Evolutionary conservation across 2,797 vertebrate genomes (phyloP).

Genomic region (Setipinna tenuifilis): DNA sequence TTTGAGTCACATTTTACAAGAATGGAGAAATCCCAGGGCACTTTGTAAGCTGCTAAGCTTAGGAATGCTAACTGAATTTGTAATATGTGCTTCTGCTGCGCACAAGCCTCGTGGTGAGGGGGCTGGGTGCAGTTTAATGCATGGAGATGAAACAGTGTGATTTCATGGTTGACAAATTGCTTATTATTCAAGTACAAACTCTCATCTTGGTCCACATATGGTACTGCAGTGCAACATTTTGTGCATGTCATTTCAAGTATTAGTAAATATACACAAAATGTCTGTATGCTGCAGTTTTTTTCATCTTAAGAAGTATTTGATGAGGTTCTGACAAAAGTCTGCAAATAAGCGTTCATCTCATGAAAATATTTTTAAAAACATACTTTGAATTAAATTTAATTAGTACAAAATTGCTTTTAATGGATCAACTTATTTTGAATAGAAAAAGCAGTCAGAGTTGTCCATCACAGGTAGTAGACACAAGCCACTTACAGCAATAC

Average conservation of each 20-base stretch:
- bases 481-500: conserved; percentile 22
- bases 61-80: background rate
- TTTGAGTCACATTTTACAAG: conserved; percentile 16
- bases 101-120: background rate
- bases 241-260: conserved; percentile 8
- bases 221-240: background rate
- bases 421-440: background rate
- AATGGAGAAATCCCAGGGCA: background rate
- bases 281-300: background rate
- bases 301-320: background rate
- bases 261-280: background rate
- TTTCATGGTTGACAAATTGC: background rate
- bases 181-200: conserved; percentile 19
- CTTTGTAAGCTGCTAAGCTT: conserved; percentile 1
- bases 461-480: background rate
- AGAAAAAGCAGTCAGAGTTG: conserved; percentile 6
- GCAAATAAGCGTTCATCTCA: background rate
- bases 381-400: background rate
- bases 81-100: background rate
- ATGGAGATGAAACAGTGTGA: background rate
- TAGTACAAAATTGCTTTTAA: conserved; percentile 9
- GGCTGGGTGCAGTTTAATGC: background rate
- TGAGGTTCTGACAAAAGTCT: background rate
- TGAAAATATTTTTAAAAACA: conserved; percentile 8
- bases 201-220: background rate